Base-by-base conservation (phyloP, 30 jellyfish, hydroid and myxozoan genomes). In the Cassiopea andromeda region DNA sequence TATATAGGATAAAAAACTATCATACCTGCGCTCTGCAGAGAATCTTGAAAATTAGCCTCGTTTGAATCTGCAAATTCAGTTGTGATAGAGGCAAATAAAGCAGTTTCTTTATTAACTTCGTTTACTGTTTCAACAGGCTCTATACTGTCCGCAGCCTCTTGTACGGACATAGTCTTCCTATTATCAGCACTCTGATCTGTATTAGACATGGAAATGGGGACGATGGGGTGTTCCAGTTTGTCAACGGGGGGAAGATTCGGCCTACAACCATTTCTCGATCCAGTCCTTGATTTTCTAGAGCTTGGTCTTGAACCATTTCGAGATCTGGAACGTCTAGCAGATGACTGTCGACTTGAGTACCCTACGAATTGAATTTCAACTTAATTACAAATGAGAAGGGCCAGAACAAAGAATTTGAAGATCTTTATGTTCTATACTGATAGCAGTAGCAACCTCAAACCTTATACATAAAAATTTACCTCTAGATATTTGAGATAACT, bases 251-350 rank as follows among this genome's bases (percentile, higher is more conserved):
- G 94, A 44, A 87, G 61, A 70, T 64, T 57, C 10, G 85, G 57
- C 74, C 90, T 77, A 50, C 84, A 46, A 48, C 81, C 86, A 69
- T 61, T 87, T 71, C 90, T 54, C 0, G 94, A 87, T 19, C 90
- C 94, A 66, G 85, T 44, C 38, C 90, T 60, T 1, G 97, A 90
- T 43, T 80, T 90, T 84, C 97, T 60, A 57, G 97, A 90, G 85
- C 89, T 68, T 4, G 97, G 93, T 27, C 97, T 73, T 1, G 97
- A 90, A 86, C 97, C 91, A 68, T n/a, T 83, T 45, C 97, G 92
- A 10, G 97, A 82, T 74, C 68, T 82, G 8, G 92, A 81, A 47
- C 90, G 84, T 64, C 93, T 82, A 2, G 87, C 92, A 45, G 97
- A 90, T 16, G 97, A 90, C 85, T 83, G 97, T 60, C 97, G 97